Evolutionary conservation across 1,140 invertebrate species (phyloP), one percentile per base, ranked within the genome.

Genomic region (Asbolus verrucosus): DNA sequence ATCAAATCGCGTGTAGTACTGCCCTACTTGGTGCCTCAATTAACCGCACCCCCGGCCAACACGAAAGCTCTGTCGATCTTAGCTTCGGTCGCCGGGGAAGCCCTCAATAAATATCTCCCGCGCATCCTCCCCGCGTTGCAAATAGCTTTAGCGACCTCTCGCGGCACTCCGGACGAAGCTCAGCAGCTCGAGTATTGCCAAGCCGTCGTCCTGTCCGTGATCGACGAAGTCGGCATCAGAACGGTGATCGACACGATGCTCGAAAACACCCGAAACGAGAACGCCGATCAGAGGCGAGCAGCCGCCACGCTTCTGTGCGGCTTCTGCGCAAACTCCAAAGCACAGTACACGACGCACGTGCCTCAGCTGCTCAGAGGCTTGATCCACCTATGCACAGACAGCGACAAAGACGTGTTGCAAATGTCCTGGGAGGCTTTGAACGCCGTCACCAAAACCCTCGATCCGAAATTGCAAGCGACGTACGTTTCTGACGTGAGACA

Each of bases 1-100:
- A 95, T 98, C 31, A 98, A 98, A 84, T 96, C 95, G 5, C 86
- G 94, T 72, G 96, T 96, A 0, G 95, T 99, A 19, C 82, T 99
- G 67, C 97, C 97, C 1, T 98, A 98, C 82, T 84, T 99, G 39
- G 92, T 99, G 41, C 97, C 97, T 9, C 96, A 98, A 83, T 84
- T 98, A 71, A 98, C 94, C 1, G 88, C 90, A 15, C 88, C 91
- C 11, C 91, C 90, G 43, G 92, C 95, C 4, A 98, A 98, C 83
- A 97, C 95, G 1, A 93, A 95, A 84, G 96, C 96, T 2, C 82
- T 98, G 11, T 95, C 95, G 2, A 92, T 96, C 75, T 83, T 98
- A 46, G 94, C 95, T 2, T 93, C 94, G 15, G 96, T 97, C 3
- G 95, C 96, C 71, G 95, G 92, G 19, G 95, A 98, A 78, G 91